Evolutionary conservation across 2,888 invertebrate species (phyloP).

Genomic region (Esperia sulphurella): DNA sequence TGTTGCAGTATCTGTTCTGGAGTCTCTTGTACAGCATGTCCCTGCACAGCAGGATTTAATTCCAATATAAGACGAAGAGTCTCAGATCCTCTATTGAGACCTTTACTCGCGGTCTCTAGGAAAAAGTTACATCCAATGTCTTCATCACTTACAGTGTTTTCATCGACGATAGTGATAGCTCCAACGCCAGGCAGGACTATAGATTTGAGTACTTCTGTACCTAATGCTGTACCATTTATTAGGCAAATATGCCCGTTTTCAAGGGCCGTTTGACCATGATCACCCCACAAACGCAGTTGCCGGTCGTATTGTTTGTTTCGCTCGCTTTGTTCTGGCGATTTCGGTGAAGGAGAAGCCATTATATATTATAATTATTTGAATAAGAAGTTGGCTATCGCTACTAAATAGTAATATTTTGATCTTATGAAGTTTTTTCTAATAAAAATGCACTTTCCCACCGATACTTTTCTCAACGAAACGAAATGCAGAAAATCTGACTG

Average conservation of each 20-base stretch:
- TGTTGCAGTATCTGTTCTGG: slow-evolving; percentile 90
- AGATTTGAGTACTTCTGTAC: slow-evolving; percentile 97
- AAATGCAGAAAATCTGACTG: no score
- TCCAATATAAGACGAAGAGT: slow-evolving; percentile 91
- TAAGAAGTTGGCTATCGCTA: no score
- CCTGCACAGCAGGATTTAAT: slow-evolving; percentile 94
- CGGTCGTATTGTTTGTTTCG: slow-evolving; percentile 90
- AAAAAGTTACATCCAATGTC: slow-evolving; percentile 98
- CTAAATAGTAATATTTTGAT: no score
- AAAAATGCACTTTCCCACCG: no score
- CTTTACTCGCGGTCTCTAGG: slow-evolving; percentile 88
- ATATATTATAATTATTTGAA: slow-evolving; percentile 3
- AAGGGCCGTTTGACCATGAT: slow-evolving; percentile 95
- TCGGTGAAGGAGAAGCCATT: slow-evolving; percentile 85
- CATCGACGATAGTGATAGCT: slow-evolving; percentile 95
- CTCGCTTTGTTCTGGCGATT: slow-evolving; percentile 86
- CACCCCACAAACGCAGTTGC: slow-evolving; percentile 97
- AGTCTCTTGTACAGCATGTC: slow-evolving; percentile 94
- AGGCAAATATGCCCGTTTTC: slow-evolving; percentile 95
- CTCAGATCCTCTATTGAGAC: slow-evolving; percentile 90
- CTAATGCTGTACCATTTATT: slow-evolving; percentile 94
- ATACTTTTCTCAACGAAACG: no score
- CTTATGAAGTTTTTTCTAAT: no score
- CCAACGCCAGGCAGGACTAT: slow-evolving; percentile 96
- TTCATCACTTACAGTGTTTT: slow-evolving; percentile 89